Percentiles rank a stretch among this genome's conserved stretches.
Conservation (phyloP, 2,113 vertebrate genomes). For the Neomonachus schauinslandi region DNA sequence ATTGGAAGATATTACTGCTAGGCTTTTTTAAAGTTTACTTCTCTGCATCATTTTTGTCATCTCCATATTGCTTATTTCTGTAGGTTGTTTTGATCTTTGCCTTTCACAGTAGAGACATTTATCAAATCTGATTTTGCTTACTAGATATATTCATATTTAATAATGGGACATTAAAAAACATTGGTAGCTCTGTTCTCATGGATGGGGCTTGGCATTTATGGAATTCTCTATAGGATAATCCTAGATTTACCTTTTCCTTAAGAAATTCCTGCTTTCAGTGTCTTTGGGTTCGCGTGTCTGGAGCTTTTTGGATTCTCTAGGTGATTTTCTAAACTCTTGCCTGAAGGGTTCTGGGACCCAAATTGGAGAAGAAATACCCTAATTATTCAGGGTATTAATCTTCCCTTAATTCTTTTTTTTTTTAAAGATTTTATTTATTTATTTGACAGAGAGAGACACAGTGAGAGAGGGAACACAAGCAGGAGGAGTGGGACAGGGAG, state of each 20-base stretch:
- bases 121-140: background rate
- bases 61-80: background rate
- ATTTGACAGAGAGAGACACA: no score
- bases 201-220: background rate
- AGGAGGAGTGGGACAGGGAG: no score
- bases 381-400: background rate
- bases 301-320: background rate
- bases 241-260: background rate
- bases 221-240: background rate
- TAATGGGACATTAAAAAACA: background rate
- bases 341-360: background rate
- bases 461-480: no score
- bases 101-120: background rate
- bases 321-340: background rate
- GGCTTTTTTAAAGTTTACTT: background rate
- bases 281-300: background rate
- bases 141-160: background rate
- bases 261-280: background rate
- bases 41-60: background rate
- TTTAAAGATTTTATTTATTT: no score
- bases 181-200: background rate
- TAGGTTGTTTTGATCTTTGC: background rate
- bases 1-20: background rate
- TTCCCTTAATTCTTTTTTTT: background rate
- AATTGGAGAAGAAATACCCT: background rate